phyloP scores from a whole-genome alignment of 2,888 invertebrate genomes.

The Lepidochrysops patricia region DNA sequence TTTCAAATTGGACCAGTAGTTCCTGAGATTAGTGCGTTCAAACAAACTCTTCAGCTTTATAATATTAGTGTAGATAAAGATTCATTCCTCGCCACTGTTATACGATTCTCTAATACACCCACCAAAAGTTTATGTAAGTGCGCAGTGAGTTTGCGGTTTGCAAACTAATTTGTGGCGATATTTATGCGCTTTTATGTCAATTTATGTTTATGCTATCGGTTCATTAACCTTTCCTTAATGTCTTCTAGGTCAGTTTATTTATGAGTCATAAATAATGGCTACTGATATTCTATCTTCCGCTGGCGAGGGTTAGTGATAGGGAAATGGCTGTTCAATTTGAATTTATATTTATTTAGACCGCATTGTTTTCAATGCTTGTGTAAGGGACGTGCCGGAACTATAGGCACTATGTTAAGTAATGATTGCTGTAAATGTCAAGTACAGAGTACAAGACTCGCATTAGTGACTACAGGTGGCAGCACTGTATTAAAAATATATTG shows the following conservation, averaged over 20 bases:
- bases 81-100: too few relatives aligned
- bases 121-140: slow-evolving; percentile 23
- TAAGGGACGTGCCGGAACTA: too few relatives aligned
- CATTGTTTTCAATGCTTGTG: background rate
- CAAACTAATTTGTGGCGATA: slow-evolving; percentile 27
- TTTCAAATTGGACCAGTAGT: too few relatives aligned
- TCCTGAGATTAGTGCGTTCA: too few relatives aligned
- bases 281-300: slow-evolving; percentile 8
- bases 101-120: too few relatives aligned
- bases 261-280: slow-evolving; percentile 4
- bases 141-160: slow-evolving; percentile 24
- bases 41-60: too few relatives aligned
- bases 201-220: slow-evolving; percentile 23
- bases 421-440: too few relatives aligned
- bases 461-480: too few relatives aligned
- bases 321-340: background rate
- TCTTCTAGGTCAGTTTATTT: slow-evolving; percentile 12
- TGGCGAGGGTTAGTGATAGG: background rate
- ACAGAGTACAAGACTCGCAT: too few relatives aligned
- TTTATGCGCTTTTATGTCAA: slow-evolving; percentile 23
- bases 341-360: background rate
- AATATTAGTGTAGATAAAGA: too few relatives aligned
- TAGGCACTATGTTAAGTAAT: too few relatives aligned
- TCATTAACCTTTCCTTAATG: slow-evolving; percentile 16
- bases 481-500: too few relatives aligned